A percentile compares a stretch with the other conserved stretches of the same genome.
Evolutionary conservation across 1,140 invertebrate species (phyloP).

Genomic region (Zaprionus davidi): DNA sequence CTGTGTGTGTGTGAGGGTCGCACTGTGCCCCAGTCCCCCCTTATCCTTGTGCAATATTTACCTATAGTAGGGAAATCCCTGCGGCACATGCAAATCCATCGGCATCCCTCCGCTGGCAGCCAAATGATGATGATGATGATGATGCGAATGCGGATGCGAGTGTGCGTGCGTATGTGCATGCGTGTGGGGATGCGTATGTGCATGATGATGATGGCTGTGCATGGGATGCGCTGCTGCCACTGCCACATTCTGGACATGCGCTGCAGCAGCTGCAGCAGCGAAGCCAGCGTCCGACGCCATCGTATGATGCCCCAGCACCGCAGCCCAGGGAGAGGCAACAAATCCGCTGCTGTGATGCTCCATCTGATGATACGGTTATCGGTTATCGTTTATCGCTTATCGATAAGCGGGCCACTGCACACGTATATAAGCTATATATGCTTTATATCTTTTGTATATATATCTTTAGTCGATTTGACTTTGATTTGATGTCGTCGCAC

Average conservation of each 20-base stretch:
- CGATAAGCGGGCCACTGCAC: not conserved
- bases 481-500: slow-evolving; percentile 62
- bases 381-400: slow-evolving; percentile 15
- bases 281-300: slow-evolving; percentile 84
- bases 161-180: slow-evolving; percentile 67
- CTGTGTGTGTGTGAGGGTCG: not conserved
- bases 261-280: slow-evolving; percentile 84
- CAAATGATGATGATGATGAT: slow-evolving; percentile 66
- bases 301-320: slow-evolving; percentile 87
- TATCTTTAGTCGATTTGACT: slow-evolving; percentile 39
- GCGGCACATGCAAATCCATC: slow-evolving; percentile 94
- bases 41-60: slow-evolving; percentile 80
- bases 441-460: slow-evolving; percentile 27
- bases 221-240: slow-evolving; percentile 83
- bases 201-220: slow-evolving; percentile 67
- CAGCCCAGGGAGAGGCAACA: slow-evolving; percentile 89
- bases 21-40: not conserved
- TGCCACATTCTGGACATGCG: slow-evolving; percentile 82
- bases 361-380: slow-evolving; percentile 84
- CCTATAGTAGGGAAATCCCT: slow-evolving; percentile 95
- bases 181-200: slow-evolving; percentile 39
- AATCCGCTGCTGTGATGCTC: slow-evolving; percentile 88
- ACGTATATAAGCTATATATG: slow-evolving; percentile 17
- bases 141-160: slow-evolving; percentile 69
- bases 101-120: slow-evolving; percentile 87